Base-by-base conservation (phyloP, 2,113 vertebrate species). In the Psophia crepitans region DNA sequence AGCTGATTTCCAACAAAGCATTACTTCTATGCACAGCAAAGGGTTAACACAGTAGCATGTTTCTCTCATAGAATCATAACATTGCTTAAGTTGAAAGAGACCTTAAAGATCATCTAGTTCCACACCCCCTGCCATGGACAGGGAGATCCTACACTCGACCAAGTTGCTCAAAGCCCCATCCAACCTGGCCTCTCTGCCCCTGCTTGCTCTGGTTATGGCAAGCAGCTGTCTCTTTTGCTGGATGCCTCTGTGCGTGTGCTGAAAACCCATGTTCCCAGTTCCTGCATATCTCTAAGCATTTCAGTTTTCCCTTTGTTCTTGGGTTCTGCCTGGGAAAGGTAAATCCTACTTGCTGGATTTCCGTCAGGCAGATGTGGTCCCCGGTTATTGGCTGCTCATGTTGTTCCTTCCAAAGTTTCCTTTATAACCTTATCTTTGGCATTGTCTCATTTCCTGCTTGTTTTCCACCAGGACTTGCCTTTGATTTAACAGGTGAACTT, bases 401-500 rank as follows among this genome's bases (percentile, higher is more conserved):
- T 58, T 61, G 58, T 41, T 95, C 22, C 16, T 32, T 46, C 28
- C 79, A 27, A 88, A 88, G 41, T 76, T 94, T 96, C 37, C 68
- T 70, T 90, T 77, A 49, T 73, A 84, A 92, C 68, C 79, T 81
- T 96, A 81, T 78, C 80, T 96, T 96, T 78, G 76, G 73, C 73
- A 56, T 71, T 87, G 84, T 78, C 77, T 95, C 43, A 83, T 93
- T 95, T 96, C 93, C 91, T 85, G 65, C 78, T 79, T 87, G 44
- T 90, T 95, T 89, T 83, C 74, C 66, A 76, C 27, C 61, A 83
- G 87, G 44, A 89, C 17, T 89, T 78, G 69, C 81, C 70, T 95
- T 96, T 95, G 76, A 94, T 88, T 89, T 64, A 92, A 65, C 80
- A 93, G 76, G 48, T 94, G 89, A 94, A 93, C 48, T 76, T 86